A percentile compares a stretch with the other conserved stretches of the same genome.
These are phyloP conservation scores for Spatula versicolor DNA, from an alignment of 2,797 vertebrate species.

Conservation along the genomic window DNA sequence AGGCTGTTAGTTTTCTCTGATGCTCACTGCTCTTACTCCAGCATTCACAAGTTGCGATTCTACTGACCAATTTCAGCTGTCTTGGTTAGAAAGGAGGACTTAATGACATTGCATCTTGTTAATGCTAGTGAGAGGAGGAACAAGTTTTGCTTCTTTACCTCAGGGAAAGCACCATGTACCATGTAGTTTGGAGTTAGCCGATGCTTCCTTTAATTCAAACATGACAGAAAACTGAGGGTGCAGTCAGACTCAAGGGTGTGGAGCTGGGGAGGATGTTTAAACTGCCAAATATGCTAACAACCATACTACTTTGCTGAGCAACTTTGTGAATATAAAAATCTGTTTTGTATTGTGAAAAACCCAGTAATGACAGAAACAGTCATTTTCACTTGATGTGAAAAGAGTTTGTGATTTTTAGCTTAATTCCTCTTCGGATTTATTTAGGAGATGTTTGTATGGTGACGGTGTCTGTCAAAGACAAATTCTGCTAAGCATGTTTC, in stretches of 20 bases:
- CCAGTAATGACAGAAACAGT: neutral
- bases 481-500: too few relatives aligned
- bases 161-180: neutral
- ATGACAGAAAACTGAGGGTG: neutral
- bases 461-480: neutral
- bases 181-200: neutral
- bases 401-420: neutral
- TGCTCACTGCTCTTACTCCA: neutral
- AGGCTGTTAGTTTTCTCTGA: neutral
- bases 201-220: neutral
- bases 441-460: fast-evolving
- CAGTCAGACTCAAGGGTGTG: neutral
- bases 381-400: neutral
- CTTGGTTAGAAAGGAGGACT: neutral
- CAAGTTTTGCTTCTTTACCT: neutral
- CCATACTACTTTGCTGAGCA: neutral
- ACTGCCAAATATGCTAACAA: neutral
- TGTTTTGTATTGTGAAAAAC: neutral
- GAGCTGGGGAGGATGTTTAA: neutral
- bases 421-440: neutral
- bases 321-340: neutral
- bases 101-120: too few relatives aligned
- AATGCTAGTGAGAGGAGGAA: neutral
- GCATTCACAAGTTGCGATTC: neutral
- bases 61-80: neutral